Percentiles rank a stretch among this genome's conserved stretches.
phyloP scores from a whole-genome alignment of 2,888 invertebrate genomes.

The Apamea monoglypha region DNA sequence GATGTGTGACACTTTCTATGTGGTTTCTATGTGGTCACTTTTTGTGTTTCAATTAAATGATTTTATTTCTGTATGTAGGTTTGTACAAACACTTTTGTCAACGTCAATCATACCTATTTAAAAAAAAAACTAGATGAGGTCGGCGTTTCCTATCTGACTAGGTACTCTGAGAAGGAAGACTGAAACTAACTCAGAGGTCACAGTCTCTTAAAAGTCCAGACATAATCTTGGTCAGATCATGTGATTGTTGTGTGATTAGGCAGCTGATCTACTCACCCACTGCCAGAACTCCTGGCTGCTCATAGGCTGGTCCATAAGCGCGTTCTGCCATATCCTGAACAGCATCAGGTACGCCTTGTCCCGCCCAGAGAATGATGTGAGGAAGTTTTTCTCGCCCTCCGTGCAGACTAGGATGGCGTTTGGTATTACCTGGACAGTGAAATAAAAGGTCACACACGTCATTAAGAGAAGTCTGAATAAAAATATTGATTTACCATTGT shows the following conservation, averaged over 20 bases:
- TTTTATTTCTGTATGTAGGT: too few relatives aligned
- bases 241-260: too few relatives aligned
- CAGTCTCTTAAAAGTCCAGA: too few relatives aligned
- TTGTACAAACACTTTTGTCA: too few relatives aligned
- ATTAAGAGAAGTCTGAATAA: not conserved
- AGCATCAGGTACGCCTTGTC: constrained; percentile 99
- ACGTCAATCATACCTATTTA: too few relatives aligned
- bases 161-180: too few relatives aligned
- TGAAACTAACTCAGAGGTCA: too few relatives aligned
- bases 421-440: constrained; percentile 94
- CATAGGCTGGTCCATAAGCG: constrained; percentile 97
- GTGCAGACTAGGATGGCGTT: constrained; percentile 98
- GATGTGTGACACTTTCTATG: not conserved
- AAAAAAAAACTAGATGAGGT: too few relatives aligned
- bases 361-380: constrained; percentile 97
- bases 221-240: too few relatives aligned
- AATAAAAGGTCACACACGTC: not conserved
- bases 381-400: constrained; percentile 96
- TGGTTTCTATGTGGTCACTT: too few relatives aligned
- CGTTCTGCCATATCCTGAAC: constrained; percentile 99
- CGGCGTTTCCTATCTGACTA: too few relatives aligned
- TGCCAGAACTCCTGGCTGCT: constrained; percentile 96
- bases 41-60: too few relatives aligned
- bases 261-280: constrained; percentile 91
- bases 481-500: not conserved